A percentile compares a stretch with the other conserved stretches of the same genome.
Evolutionary conservation across 2,113 vertebrate genomes (phyloP).

Genomic region (Cinclus mexicanus): DNA sequence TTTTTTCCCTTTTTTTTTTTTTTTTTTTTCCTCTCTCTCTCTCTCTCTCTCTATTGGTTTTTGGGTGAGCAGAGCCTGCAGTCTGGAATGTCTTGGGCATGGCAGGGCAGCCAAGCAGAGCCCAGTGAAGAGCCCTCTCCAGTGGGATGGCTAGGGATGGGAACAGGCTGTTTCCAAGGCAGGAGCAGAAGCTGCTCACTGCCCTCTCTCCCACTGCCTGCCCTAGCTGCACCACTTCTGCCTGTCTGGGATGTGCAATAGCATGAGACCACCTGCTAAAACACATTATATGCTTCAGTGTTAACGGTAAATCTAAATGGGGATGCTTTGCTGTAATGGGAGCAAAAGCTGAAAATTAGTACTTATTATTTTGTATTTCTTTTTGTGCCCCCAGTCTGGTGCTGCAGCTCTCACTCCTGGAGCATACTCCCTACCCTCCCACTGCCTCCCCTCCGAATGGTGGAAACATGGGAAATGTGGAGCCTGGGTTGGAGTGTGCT

Average conservation of each 20-base stretch:
- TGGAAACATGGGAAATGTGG: accelerated
- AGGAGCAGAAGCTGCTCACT: background rate
- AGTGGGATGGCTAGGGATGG: background rate
- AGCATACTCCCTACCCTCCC: background rate
- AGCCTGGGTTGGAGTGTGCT: background rate
- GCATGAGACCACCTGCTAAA: background rate
- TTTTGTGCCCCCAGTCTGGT: background rate
- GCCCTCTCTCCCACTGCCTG: background rate
- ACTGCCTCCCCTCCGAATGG: background rate
- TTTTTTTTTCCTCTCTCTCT: too few relatives aligned
- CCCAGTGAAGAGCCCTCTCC: background rate
- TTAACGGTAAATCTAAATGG: background rate
- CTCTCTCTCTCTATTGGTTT: background rate
- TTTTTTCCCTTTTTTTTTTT: background rate
- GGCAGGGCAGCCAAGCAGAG: background rate
- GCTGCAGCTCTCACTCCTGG: background rate
- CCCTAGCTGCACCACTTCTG: background rate
- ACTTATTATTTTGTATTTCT: background rate
- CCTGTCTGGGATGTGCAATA: background rate
- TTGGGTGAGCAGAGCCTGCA: background rate
- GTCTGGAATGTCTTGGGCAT: background rate
- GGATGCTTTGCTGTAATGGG: background rate
- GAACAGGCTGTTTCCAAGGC: background rate
- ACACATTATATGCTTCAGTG: accelerated
- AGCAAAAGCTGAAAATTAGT: background rate